Base-by-base conservation (phyloP, 2,888 invertebrate genomes). In the Proisotoma minuta region DNA sequence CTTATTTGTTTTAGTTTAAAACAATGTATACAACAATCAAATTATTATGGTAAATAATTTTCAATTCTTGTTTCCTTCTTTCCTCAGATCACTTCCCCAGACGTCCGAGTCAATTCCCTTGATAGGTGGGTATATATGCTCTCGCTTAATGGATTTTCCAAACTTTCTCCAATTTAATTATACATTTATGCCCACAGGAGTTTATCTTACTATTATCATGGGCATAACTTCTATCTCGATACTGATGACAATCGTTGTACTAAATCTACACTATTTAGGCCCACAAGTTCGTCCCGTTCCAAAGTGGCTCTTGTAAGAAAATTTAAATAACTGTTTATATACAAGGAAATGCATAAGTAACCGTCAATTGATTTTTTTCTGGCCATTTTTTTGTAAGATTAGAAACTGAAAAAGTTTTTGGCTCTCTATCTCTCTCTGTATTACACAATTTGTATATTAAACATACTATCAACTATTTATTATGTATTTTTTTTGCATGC, bases 141-240 rank as follows among this genome's bases (percentile, higher is more conserved):
- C 15, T 34, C 15, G 15, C 34, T 10, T 8, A 34, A 34, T 34
- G 15, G n/a, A 27, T 22, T 63, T 29, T 29, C 27, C 27, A 20
- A 47, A 26, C 58, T 24, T 23, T 26, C 15, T 34, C 34, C 34
- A 34, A n/a, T 34, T 48, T 58, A n/a, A n/a, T n/a, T n/a, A n/a
- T n/a, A n/a, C n/a, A n/a, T n/a, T n/a, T n/a, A n/a, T n/a, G n/a
- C 39, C 64, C 74, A 15, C 74, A 82, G 81, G 82, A 66, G 81
- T 83, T 58, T 83, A 83, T 75, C 75, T 83, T 68, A 83, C 82
- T 1, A 79, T 79, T 12, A 82, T 82, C 39, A 83, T 83, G 83
- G 79, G 80, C 27, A 78, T 83, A 75, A 82, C 82, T n/a, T 81
- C 82, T 28, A 78, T 82, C 60, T 82, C 82, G 3, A 82, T 74